Base-by-base conservation (phyloP, 2,113 vertebrate species). In the Psettodes erumei region DNA sequence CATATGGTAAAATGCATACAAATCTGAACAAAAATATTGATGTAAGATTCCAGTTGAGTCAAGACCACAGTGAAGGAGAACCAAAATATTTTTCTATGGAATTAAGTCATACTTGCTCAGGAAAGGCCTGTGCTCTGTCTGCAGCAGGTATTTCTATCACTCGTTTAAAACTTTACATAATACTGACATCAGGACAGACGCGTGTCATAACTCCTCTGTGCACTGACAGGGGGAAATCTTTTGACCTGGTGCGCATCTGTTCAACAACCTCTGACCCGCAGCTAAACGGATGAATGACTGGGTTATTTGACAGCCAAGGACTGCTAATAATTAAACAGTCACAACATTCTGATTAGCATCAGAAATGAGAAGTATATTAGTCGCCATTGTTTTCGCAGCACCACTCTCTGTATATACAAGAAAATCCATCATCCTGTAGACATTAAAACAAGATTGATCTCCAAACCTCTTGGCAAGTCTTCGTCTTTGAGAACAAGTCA, bases 151-250 rank as follows among this genome's bases (percentile, higher is more conserved):
- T 87, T 77, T 74, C 75, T 75, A 63, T 87, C 68, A 84, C 53
- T 61, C 67, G 51, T 75, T 81, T 37, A 73, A 76, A 68, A 62
- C 50, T 45, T 33, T n/a, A 33, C 64, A 77, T 59, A 80, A 77
- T 83, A 45, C 73, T 80, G 77, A 88, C 83, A 90, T 89, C 81
- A 86, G 56, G 60, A 45, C 10, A 0, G 56, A 81, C 9, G 40
- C 9, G 33, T 82, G 76, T 30, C 63, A 56, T 87, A 82, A 87
- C 25, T 87, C 70, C 70, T 27, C 21, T 23, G 37, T 1, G 9
- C 0, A 19, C 75, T 77, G 85, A 90, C 79, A 70, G 59, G 25
- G 76, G 84, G 86, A 89, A 90, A 87, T 88, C 87, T 79, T 86
- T 72, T 47, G 72, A 82, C 71, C 83, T 48, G 58, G 33, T 23